A percentile compares a stretch with the other conserved stretches of the same genome.
phyloP scores from a whole-genome alignment of 2,797 vertebrate genomes.

The Aphelocoma californica region DNA sequence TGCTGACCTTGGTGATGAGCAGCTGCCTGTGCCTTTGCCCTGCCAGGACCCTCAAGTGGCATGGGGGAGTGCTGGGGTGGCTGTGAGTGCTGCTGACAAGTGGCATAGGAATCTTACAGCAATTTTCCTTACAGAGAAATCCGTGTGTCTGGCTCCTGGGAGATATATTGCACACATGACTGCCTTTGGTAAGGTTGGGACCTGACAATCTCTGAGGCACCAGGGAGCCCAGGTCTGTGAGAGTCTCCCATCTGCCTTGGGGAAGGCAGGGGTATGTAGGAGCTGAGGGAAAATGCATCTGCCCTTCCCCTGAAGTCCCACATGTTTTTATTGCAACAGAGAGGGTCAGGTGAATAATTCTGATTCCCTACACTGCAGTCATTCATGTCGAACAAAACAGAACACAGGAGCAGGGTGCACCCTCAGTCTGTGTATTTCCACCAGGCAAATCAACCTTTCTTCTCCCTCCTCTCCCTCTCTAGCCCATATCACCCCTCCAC shows the following conservation, averaged over 20 bases:
- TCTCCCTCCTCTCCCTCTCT: not conserved
- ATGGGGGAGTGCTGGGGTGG: accelerated
- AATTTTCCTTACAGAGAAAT: not conserved
- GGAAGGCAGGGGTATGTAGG: not conserved
- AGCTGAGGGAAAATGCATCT: not conserved
- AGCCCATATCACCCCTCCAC: not conserved
- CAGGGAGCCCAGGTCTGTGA: not conserved
- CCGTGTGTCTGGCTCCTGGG: not conserved
- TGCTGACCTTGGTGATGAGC: not conserved
- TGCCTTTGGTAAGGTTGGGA: not conserved
- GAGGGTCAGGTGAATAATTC: not conserved
- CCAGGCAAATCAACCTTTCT: not conserved
- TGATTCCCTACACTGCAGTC: not conserved
- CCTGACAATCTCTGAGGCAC: not conserved
- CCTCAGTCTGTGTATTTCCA: not conserved
- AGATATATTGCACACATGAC: not conserved
- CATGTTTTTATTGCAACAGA: not conserved
- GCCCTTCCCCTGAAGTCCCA: not conserved
- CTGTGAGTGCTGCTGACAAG: not conserved
- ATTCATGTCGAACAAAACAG: not conserved
- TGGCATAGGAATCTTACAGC: not conserved
- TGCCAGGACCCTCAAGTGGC: not conserved
- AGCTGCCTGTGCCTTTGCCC: not conserved
- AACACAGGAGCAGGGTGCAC: not conserved
- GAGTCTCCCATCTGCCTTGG: not conserved